phyloP scores from a whole-genome alignment of 2,888 invertebrate species.

The Halictus ligatus region DNA sequence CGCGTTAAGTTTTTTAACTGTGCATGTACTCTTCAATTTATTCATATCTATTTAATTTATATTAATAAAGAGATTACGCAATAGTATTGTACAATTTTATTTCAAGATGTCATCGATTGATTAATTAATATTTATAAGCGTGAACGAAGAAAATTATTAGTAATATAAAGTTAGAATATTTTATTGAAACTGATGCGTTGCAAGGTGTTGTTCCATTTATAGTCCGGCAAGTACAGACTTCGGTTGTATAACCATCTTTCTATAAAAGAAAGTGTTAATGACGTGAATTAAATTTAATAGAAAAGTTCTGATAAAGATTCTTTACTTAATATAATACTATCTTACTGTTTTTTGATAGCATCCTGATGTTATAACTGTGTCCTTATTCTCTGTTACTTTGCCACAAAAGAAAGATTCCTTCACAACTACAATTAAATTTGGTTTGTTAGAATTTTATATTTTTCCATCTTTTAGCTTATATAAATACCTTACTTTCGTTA shows the following conservation, averaged over 20 bases:
- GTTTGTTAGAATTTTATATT: neutral
- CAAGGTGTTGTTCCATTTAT: slow-evolving; percentile 72
- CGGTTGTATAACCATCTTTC: slow-evolving; percentile 72
- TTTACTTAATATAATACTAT: slow-evolving; percentile 19
- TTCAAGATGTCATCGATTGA: neutral
- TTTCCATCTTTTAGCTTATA: slow-evolving; percentile 5
- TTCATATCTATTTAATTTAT: neutral
- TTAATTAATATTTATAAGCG: neutral
- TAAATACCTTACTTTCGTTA: slow-evolving; percentile 53
- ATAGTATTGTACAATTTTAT: neutral
- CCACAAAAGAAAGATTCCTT: slow-evolving; percentile 79
- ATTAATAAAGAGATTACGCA: neutral
- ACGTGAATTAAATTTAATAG: slow-evolving; percentile 7
- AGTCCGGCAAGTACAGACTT: slow-evolving; percentile 77
- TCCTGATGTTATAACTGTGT: slow-evolving; percentile 69
- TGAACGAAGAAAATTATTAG: slow-evolving; percentile 2
- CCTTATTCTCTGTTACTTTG: slow-evolving; percentile 76
- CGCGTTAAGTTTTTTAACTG: neutral
- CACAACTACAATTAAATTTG: slow-evolving; percentile 68
- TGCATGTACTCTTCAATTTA: neutral
- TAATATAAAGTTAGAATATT: slow-evolving; percentile 12
- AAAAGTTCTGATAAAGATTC: neutral
- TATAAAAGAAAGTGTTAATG: slow-evolving; percentile 57
- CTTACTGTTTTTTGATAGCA: slow-evolving; percentile 76
- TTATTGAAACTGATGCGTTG: slow-evolving; percentile 69